Conservation (phyloP, 2,113 vertebrate genomes). For the Phrynocephalus versicolor region DNA sequence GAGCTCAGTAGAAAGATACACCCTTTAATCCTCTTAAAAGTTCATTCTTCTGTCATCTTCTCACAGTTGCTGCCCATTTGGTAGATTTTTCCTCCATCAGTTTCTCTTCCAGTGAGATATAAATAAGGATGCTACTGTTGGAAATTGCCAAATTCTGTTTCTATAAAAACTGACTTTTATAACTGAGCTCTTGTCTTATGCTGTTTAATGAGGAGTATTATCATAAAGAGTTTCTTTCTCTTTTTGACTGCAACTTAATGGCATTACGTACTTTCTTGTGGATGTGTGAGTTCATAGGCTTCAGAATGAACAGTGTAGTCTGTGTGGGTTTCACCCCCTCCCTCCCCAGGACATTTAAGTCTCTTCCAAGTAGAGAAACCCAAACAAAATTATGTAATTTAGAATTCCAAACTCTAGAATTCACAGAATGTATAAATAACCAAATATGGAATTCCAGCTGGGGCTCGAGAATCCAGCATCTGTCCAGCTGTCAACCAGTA, state of each 20-base stretch:
- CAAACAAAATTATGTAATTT: neutral
- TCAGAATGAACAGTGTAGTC: neutral
- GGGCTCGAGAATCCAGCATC: neutral
- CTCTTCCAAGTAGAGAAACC: neutral
- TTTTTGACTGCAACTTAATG: neutral
- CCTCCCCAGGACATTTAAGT: neutral
- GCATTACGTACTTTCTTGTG: neutral
- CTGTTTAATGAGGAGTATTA: neutral
- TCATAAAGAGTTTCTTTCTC: neutral
- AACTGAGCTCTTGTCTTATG: neutral
- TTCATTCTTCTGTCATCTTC: neutral
- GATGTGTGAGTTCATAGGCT: rapidly evolving
- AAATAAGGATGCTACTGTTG: conserved; percentile 5
- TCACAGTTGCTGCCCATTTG: neutral
- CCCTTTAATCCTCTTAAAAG: neutral
- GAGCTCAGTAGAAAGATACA: neutral
- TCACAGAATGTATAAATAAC: too few relatives aligned
- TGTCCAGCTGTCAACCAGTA: neutral
- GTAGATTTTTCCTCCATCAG: conserved; percentile 7
- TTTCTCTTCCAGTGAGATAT: neutral
- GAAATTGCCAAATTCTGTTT: neutral
- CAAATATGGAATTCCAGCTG: neutral
- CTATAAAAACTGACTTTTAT: neutral
- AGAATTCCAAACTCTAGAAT: neutral
- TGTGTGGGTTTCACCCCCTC: neutral